Conservation (phyloP, 2,888 invertebrate species). For the Nomada hirtipes region DNA sequence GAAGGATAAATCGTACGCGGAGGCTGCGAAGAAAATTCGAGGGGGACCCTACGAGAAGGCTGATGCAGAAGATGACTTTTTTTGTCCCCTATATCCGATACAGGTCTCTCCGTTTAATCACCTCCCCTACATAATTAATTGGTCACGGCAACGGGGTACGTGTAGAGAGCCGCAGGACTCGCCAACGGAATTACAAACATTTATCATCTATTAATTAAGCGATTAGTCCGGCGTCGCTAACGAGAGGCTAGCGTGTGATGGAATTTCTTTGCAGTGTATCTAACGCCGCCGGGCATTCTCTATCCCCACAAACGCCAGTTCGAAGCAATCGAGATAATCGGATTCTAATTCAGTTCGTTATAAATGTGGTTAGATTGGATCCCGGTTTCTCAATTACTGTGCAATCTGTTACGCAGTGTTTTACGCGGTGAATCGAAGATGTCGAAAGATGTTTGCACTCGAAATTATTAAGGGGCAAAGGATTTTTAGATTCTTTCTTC, state of each 20-base stretch:
- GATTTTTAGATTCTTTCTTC: neutral
- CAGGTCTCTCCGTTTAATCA: conserved; percentile 55
- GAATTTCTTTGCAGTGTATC: conserved; percentile 56
- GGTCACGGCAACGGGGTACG: conserved; percentile 66
- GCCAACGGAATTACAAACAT: conserved; percentile 69
- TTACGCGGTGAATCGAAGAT: neutral
- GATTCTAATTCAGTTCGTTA: conserved; percentile 52
- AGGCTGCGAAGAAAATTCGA: conserved; percentile 64
- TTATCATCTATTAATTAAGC: conserved; percentile 77
- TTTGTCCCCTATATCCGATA: conserved; percentile 21
- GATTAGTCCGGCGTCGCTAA: conserved; percentile 72
- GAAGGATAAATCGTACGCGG: conserved; percentile 62
- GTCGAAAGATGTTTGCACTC: conserved; percentile 1
- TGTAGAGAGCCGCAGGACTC: conserved; percentile 38
- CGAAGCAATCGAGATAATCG: conserved; percentile 45
- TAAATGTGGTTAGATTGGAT: conserved; percentile 41
- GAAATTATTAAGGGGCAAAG: conserved; percentile 6
- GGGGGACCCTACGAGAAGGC: conserved; percentile 19
- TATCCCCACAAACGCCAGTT: neutral
- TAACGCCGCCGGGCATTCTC: conserved; percentile 60
- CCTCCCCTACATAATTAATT: conserved; percentile 65
- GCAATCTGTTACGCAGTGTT: conserved; percentile 32
- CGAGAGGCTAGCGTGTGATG: conserved; percentile 62
- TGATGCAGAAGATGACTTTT: conserved; percentile 27
- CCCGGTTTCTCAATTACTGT: conserved; percentile 37